Percentiles rank a stretch among this genome's conserved stretches.
phyloP scores from a whole-genome alignment of 2,797 vertebrate genomes.

The Helicolenus hilgendorfi region DNA sequence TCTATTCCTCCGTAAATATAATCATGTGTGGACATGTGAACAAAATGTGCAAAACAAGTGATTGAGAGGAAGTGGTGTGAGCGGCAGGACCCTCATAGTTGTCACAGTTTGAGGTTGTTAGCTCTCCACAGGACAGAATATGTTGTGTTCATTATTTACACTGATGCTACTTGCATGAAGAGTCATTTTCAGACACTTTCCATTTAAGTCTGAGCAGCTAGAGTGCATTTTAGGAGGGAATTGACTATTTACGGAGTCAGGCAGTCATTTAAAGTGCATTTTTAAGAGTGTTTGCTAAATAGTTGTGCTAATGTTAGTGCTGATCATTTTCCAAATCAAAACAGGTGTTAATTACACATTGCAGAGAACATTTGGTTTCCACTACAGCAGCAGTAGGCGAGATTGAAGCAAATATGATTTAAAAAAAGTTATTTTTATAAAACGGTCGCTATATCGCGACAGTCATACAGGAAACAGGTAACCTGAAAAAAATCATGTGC shows the following conservation, averaged over 20 bases:
- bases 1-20: not conserved
- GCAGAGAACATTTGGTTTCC: not conserved
- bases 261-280: not conserved
- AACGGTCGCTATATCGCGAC: no score
- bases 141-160: not conserved
- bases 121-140: not conserved
- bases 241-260: not conserved
- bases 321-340: not conserved
- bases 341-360: not conserved
- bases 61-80: not conserved
- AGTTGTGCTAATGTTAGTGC: not conserved
- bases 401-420: no score
- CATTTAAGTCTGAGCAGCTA: not conserved
- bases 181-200: not conserved
- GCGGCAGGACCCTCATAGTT: not conserved
- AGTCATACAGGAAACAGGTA: no score
- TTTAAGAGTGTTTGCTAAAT: not conserved
- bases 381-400: not conserved
- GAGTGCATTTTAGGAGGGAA: not conserved
- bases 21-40: not conserved
- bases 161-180: not conserved
- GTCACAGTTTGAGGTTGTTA: not conserved
- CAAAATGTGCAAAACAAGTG: not conserved
- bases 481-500: no score
- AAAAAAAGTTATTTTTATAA: no score